Conservation (phyloP, 2,113 vertebrate species). For the Oryzias celebensis region DNA sequence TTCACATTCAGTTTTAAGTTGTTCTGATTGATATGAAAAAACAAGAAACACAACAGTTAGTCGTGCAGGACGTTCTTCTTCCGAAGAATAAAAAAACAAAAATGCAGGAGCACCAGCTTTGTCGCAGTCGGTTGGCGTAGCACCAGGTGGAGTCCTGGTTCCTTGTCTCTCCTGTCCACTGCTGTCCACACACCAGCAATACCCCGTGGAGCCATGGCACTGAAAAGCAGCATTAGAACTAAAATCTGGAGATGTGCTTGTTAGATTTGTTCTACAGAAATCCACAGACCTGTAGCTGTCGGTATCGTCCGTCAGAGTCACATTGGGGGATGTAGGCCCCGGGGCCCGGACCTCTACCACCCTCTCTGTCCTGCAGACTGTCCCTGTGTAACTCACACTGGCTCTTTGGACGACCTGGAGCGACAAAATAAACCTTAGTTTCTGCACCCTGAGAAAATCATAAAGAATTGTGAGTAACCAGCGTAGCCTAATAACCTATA, state of each 20-base stretch:
- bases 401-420: slow-evolving; percentile 13
- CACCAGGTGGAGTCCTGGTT: slow-evolving; percentile 75
- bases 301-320: slow-evolving; percentile 72
- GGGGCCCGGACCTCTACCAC: neutral
- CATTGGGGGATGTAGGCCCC: slow-evolving; percentile 82
- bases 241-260: neutral
- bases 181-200: slow-evolving; percentile 86
- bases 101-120: no score
- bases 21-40: no score
- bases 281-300: slow-evolving; percentile 52
- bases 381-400: slow-evolving; percentile 73
- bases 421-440: slow-evolving; percentile 5
- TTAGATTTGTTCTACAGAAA: neutral
- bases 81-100: no score
- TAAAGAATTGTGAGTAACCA: neutral
- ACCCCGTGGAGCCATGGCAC: slow-evolving; percentile 82
- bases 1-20: no score
- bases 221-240: slow-evolving; percentile 29
- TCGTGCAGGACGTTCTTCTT: no score
- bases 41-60: no score
- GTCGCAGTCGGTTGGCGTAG: slow-evolving; percentile 10
- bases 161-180: slow-evolving; percentile 79
- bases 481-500: no score
- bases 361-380: slow-evolving; percentile 29
- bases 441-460: no score